Percentiles rank a stretch among this genome's conserved stretches.
Evolutionary conservation across 2,113 vertebrate genomes (phyloP).

Genomic region (Neopipo cinnamomea): DNA sequence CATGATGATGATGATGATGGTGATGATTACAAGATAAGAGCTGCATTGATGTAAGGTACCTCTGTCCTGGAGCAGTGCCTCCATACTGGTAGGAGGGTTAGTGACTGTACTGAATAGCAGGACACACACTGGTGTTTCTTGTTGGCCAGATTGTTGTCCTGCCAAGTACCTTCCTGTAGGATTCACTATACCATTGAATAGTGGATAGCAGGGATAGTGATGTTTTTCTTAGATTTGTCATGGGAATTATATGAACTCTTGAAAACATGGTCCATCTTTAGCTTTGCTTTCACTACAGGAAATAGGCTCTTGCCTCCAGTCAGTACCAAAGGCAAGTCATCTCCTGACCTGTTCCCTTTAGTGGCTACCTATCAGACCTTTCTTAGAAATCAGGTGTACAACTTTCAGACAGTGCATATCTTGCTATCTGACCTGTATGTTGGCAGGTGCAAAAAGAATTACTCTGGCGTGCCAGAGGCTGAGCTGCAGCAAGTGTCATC

Average conservation of each 20-base stretch:
- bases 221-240: background rate
- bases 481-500: conserved; percentile 18
- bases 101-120: background rate
- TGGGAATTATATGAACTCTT: background rate
- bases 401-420: background rate
- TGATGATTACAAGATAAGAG: background rate
- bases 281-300: background rate
- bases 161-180: background rate
- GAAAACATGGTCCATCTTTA: background rate
- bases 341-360: background rate
- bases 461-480: background rate
- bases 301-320: background rate
- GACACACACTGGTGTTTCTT: background rate
- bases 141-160: background rate
- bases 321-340: background rate
- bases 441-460: conserved; percentile 22
- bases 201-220: background rate
- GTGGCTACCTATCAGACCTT: background rate
- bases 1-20: no score
- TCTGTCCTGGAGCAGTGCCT: background rate
- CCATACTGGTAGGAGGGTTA: background rate
- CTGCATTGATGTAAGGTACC: background rate
- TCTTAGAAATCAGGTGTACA: background rate
- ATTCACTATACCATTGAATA: background rate
- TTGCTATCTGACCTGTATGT: background rate